phyloP scores from a whole-genome alignment of 53 echinoderm and acorn worm species.

The Henricia sp. region DNA sequence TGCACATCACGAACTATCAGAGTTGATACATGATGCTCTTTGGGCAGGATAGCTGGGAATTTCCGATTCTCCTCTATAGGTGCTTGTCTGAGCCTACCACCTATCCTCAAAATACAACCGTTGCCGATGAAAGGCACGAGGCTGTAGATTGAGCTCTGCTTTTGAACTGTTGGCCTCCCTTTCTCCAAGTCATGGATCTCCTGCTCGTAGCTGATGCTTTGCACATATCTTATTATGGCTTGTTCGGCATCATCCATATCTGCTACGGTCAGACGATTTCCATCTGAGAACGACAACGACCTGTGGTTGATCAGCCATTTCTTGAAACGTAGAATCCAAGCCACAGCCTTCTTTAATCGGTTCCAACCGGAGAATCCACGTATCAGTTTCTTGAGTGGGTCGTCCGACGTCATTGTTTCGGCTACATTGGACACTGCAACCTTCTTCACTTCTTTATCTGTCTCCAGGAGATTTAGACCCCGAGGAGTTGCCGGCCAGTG shows the following conservation, averaged over 20 bases:
- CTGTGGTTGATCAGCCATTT: too few species aligned
- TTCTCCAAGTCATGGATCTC: neutral
- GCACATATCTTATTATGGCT: neutral
- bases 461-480: neutral
- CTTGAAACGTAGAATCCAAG: too few species aligned
- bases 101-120: conserved; percentile 22
- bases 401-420: neutral
- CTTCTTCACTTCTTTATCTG: too few species aligned
- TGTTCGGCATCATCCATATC: too few species aligned
- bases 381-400: neutral
- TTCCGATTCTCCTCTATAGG: neutral
- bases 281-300: too few species aligned
- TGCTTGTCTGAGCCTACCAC: conserved; percentile 29
- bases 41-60: conserved; percentile 45
- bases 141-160: neutral
- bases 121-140: neutral
- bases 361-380: neutral
- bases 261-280: too few species aligned
- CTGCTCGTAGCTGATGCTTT: neutral
- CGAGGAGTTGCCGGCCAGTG: neutral
- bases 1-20: neutral
- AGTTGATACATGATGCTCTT: conserved; percentile 1
- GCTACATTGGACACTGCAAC: neutral
- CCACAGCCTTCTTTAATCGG: conserved; percentile 1
- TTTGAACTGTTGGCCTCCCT: neutral